These are phyloP conservation scores for Leptopilina drosophilae DNA, from an alignment of 2,888 invertebrate genomes.

Conservation along the genomic window DNA sequence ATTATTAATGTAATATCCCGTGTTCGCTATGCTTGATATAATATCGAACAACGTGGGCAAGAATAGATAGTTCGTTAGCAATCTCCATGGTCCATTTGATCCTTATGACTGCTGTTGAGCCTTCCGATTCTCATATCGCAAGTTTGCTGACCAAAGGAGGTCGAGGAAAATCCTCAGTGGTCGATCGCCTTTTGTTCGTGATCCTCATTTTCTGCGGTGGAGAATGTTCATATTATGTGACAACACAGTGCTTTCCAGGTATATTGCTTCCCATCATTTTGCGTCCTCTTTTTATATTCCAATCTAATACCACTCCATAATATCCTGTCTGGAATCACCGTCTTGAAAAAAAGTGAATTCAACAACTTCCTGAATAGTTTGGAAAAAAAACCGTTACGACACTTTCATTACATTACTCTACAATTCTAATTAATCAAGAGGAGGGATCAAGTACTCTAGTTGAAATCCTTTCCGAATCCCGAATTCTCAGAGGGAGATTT, in stretches of 20 bases:
- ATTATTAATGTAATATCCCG: too few relatives aligned
- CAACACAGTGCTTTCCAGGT: slow-evolving; percentile 9
- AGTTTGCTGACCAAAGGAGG: neutral
- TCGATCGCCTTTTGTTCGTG: neutral
- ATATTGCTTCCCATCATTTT: neutral
- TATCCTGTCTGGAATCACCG: neutral
- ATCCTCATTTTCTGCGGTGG: neutral
- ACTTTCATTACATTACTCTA: neutral
- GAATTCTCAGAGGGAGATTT: neutral
- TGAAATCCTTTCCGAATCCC: neutral
- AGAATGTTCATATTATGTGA: neutral
- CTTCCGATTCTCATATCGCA: neutral
- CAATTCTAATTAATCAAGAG: neutral
- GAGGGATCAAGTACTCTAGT: neutral
- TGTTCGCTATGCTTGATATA: neutral
- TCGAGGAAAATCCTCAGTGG: neutral
- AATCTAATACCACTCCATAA: neutral
- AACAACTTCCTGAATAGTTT: neutral
- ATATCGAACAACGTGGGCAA: neutral
- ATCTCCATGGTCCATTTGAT: neutral
- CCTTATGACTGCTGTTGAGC: neutral
- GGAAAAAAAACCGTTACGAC: neutral
- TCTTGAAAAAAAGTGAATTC: neutral
- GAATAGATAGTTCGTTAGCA: neutral
- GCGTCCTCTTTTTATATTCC: neutral